These are phyloP conservation scores for Cathartes aura DNA, from an alignment of 2,113 vertebrate genomes.

Conservation along the genomic window DNA sequence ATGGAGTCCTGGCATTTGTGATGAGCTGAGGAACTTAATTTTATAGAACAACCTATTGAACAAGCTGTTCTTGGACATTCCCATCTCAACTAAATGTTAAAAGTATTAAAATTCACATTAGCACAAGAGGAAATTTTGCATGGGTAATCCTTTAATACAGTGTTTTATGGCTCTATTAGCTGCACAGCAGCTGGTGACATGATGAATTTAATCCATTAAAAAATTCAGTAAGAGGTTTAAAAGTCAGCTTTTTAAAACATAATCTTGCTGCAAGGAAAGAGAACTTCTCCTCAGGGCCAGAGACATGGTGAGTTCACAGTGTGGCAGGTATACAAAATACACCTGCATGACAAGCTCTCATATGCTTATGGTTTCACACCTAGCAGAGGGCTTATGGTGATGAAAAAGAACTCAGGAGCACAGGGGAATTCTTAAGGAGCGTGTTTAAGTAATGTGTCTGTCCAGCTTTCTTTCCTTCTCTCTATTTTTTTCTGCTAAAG, in stretches of 20 bases:
- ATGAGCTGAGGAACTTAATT: constrained; percentile 86
- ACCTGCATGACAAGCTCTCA: constrained; percentile 62
- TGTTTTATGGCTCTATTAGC: constrained; percentile 90
- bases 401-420: not conserved
- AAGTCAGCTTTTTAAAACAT: constrained; percentile 89
- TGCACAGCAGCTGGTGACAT: constrained; percentile 89
- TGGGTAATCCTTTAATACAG: constrained; percentile 90
- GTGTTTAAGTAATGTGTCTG: not conserved
- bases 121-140: constrained; percentile 87
- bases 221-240: constrained; percentile 88
- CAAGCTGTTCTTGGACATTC: constrained; percentile 90
- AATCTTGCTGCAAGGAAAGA: constrained; percentile 83
- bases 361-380: constrained; percentile 2
- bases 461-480: not conserved
- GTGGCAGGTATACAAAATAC: constrained; percentile 72
- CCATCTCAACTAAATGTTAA: constrained; percentile 90
- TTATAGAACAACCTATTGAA: constrained; percentile 89
- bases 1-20: constrained; percentile 89
- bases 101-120: constrained; percentile 93
- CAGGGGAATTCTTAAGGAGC: not conserved
- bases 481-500: not conserved
- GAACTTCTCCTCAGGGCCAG: constrained; percentile 80
- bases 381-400: constrained; percentile 7
- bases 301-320: constrained; percentile 74
- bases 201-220: constrained; percentile 91